Conservation (phyloP, 1,140 invertebrate species). For the Anastatus disparis region DNA sequence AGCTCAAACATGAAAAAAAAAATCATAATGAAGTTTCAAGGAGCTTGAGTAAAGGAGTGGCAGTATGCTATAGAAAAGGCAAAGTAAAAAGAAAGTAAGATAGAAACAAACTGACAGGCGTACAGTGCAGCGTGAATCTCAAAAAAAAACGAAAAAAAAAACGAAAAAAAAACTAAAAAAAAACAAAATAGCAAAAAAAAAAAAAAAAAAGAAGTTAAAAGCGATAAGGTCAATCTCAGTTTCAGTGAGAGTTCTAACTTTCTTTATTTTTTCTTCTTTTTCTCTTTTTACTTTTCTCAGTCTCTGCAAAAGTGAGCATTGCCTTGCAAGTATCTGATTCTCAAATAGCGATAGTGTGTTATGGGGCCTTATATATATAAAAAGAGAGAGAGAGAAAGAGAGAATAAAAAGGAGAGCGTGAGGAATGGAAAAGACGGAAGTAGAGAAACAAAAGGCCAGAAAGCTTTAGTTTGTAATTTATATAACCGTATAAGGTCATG, state of each 20-base stretch:
- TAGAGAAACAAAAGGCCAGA: constrained; percentile 19
- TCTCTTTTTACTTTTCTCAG: background rate
- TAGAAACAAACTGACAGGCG: background rate
- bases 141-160: background rate
- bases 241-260: constrained; percentile 5
- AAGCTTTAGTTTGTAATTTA: background rate
- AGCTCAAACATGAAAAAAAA: no score
- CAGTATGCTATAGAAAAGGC: background rate
- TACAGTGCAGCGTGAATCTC: background rate
- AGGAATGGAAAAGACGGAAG: constrained; percentile 24
- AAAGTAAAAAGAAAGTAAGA: background rate
- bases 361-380: no score
- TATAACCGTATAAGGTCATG: background rate
- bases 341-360: constrained; percentile 11
- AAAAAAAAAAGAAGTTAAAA: background rate
- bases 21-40: no score
- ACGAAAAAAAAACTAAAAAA: no score
- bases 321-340: constrained; percentile 22
- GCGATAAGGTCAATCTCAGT: constrained; percentile 23
- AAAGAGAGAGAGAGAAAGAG: no score
- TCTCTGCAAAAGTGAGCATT: background rate
- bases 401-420: no score
- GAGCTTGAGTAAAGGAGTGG: background rate
- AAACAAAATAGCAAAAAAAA: background rate
- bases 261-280: background rate